Base-by-base conservation (phyloP, 2,797 vertebrate genomes). In the Acanthurus tractus region DNA sequence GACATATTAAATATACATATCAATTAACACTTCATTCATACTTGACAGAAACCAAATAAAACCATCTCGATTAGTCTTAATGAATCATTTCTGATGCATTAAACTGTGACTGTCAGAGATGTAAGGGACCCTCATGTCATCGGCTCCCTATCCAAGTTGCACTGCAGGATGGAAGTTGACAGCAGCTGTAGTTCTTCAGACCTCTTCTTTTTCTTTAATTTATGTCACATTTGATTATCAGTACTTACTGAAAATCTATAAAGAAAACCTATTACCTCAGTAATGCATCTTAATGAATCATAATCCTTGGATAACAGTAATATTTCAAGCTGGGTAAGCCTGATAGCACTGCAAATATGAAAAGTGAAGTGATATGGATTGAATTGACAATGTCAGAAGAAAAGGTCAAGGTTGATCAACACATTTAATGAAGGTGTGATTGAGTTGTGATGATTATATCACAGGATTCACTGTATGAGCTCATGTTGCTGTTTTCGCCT, bases 331-430 rank as follows among this genome's bases (percentile, higher is more conserved):
- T 20, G 25, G 10, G 15, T 46, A 6, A 49, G 34, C 25, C 18
- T 64, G 67, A 65, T 14, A 59, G 77, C 42, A 34, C 25, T 48
- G 23, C 50, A 53, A 44, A 76, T 54, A 50, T 62, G 15, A 69
- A 63, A 64, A 75, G 13, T 64, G 25, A 74, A 68, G 45, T 59
- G 44, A 55, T 53, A 77, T 84, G 81, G 77, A 85, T 74, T 69
- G 25, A 76, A 50, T 2, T 52, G 54, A 72, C 76, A 78, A 50
- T 54, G 20, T 88, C 73, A 80, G 72, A 73, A 18, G 54, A 7
- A 79, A 82, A 81, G 58, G 75, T 78, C 85, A 84, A 74, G 55
- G 83, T 68, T 82, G 80, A 82, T 81, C 63, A 75, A 46, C 70
- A 52, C 22, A n/a, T 79, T 79, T 72, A 84, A 83, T 86, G 29